Base-by-base conservation (phyloP, 1,140 invertebrate genomes). In the Episyrphus balteatus region DNA sequence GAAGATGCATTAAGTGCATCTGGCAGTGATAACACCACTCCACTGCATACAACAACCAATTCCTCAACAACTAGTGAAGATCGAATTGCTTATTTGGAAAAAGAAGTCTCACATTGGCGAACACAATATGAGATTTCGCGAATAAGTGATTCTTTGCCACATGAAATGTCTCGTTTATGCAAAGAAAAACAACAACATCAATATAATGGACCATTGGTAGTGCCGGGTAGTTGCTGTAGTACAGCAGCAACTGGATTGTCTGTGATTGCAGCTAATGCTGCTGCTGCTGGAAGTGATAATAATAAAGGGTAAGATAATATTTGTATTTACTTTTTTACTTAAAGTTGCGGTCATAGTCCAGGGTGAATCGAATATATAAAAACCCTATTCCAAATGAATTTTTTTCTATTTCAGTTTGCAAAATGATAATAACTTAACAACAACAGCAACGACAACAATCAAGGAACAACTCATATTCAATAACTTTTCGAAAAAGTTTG, bases 101-200 rank as follows among this genome's bases (percentile, higher is more conserved):
- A 79, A 58, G 77, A 79, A 59, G 56, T 74, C 32, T 75, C 73
- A 42, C 69, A 76, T 47, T 80, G 75, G 73, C 73, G 73, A 46
- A 62, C 73, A 1, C 74, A 80, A 52, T 80, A 75, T 56, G 74
- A 79, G 47, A 58, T 79, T 26, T 40, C 70, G 3, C 74, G 75
- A 62, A 57, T 75, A 39, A 72, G 73, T 42, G 70, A 70, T 44
- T 66, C 52, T 30, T 46, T 62, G 53, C 52, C 44, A 47, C 51
- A 49, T 47, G 46, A 19, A 41, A 51, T 32, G 32, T 49, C 34
- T 17, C 19, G 14, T 10, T 5, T 31, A 21, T 26, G 31, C 19
- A 40, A 50, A 34, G 19, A 40, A 31, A 41, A 21, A 41, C 13
- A 36, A 12, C 15, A 26, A 19, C 42, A 45, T n/a, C n/a, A n/a